Conservation (phyloP, 2,888 invertebrate genomes). For the Petrolisthes cinctipes region DNA sequence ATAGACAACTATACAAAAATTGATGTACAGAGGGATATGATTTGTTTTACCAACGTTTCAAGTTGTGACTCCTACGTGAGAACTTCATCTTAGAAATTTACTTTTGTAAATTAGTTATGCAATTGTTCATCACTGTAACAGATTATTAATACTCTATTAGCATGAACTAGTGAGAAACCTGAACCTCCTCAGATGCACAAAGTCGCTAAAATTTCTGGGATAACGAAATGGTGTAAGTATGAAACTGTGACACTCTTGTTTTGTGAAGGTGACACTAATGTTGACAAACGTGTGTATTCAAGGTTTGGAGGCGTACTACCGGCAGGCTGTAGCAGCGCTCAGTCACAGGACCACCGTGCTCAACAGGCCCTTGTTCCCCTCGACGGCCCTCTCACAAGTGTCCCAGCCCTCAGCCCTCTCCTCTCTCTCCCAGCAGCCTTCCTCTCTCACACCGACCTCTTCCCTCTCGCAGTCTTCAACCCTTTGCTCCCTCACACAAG, state of each 20-base stretch:
- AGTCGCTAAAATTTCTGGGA: no score
- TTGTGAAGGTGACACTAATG: not conserved
- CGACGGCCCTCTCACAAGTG: not conserved
- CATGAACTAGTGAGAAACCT: no score
- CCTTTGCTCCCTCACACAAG: constrained; percentile 2
- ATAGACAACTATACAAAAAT: no score
- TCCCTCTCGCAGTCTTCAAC: constrained; percentile 5
- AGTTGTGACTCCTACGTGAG: no score
- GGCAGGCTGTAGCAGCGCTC: constrained; percentile 64
- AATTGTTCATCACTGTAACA: no score
- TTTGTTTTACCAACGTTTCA: no score
- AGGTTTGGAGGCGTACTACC: constrained; percentile 63
- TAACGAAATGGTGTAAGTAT: no score
- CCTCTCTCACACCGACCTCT: not conserved
- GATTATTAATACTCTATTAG: no score
- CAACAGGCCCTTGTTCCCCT: constrained; percentile 9
- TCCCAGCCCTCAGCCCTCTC: constrained; percentile 44
- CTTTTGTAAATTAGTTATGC: no score
- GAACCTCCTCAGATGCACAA: no score
- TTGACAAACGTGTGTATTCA: not conserved
- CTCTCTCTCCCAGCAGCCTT: constrained; percentile 10
- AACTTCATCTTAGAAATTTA: no score
- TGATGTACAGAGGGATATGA: no score
- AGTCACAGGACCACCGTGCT: constrained; percentile 73
- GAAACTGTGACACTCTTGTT: not conserved